Percentiles rank a stretch among this genome's conserved stretches.
Evolutionary conservation across 2,113 vertebrate genomes (phyloP).

Genomic region (Pedetes capensis): DNA sequence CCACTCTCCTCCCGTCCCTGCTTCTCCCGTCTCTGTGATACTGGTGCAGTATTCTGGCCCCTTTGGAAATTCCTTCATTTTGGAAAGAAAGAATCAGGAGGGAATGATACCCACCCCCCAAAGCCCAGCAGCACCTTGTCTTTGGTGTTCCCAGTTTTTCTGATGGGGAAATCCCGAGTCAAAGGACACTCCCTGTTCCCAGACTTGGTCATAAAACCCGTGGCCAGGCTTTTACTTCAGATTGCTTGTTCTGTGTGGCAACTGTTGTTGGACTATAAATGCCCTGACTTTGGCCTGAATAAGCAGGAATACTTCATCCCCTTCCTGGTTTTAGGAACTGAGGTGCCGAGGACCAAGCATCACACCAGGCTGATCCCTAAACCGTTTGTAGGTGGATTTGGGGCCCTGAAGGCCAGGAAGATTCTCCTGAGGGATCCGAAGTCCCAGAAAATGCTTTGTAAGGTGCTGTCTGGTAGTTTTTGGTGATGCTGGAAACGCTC

Average conservation of each 20-base stretch:
- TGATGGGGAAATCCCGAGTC: neutral
- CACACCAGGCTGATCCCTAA: neutral
- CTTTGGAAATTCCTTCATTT: neutral
- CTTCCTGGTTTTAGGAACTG: neutral
- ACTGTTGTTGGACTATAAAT: neutral
- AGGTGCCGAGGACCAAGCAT: neutral
- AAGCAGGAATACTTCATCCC: neutral
- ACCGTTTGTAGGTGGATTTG: neutral
- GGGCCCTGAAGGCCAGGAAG: neutral
- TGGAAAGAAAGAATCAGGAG: neutral
- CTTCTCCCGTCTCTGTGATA: neutral
- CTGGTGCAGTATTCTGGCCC: neutral
- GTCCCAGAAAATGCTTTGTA: neutral
- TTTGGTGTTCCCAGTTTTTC: neutral
- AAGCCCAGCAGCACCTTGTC: neutral
- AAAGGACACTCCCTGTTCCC: neutral
- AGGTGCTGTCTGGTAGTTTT: fast-evolving
- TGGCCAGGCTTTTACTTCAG: neutral
- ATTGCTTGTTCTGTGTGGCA: neutral
- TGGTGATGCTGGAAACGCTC: too few relatives aligned
- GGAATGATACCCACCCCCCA: neutral
- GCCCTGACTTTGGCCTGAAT: neutral
- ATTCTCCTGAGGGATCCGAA: neutral
- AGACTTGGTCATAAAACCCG: neutral
- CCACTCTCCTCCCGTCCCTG: neutral